Evolutionary conservation across 2,888 invertebrate genomes (phyloP), one percentile per base, ranked within the genome.

Genomic region (Phania funesta): DNA sequence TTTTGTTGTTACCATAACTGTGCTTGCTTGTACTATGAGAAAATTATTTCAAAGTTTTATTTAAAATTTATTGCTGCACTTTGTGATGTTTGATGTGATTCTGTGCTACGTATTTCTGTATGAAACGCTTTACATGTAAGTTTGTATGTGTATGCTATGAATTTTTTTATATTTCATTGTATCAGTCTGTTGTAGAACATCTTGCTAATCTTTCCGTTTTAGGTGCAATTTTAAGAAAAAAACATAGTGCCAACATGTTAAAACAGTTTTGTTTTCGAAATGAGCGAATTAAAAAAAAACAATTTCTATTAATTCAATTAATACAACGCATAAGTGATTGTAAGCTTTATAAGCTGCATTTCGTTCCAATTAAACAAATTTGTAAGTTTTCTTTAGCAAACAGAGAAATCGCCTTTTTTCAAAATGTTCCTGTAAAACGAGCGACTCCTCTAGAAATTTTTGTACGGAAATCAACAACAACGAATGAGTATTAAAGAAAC

Each of bases 21-120:
- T 60, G 24, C 26, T 64, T n/a, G n/a, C n/a, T n/a, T n/a, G n/a
- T 46, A 38, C 65, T 71, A 76, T 80, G 71, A 76, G 35, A 41
- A 58, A n/a, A n/a, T n/a, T n/a, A n/a, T n/a, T n/a, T n/a, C n/a
- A n/a, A n/a, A n/a, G n/a, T n/a, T n/a, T n/a, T n/a, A n/a, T n/a
- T n/a, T n/a, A n/a, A n/a, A n/a, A 67, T 71, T 81, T 81, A 81
- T 81, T 77, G 67, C 60, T 67, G 38, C 73, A 77, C 73, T 77
- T 68, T 81, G 73, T 75, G 56, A 41, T n/a, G 58, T 70, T 52
- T 73, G 73, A 65, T 41, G 24, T 54, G 75, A 56, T 20, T 48
- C 29, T 62, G 41, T 24, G n/a, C 44, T 22, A n/a, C n/a, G n/a
- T 41, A 41, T 73, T 9, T 67, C 3, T 38, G 22, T 54, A 29